Evolutionary conservation across 1,140 invertebrate species (phyloP).

Genomic region (Trachelipus rathkii): DNA sequence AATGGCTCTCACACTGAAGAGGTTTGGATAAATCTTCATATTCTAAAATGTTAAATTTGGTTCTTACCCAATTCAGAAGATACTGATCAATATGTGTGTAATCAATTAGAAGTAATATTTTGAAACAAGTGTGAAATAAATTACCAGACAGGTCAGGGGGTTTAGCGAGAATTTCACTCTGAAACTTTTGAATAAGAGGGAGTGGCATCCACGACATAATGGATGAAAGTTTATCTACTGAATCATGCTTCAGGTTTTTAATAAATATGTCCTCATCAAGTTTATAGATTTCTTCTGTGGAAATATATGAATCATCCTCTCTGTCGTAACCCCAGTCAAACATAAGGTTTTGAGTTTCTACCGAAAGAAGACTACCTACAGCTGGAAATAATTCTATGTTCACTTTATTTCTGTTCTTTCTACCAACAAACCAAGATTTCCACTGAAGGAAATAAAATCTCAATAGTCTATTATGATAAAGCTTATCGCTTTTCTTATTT

Average conservation of each 20-base stretch:
- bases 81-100: neutral
- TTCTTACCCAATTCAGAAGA: neutral
- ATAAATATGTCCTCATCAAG: neutral
- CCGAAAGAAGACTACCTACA: constrained; percentile 16
- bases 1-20: neutral
- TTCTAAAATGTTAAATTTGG: constrained; percentile 2
- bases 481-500: neutral
- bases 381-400: constrained; percentile 32
- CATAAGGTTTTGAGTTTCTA: constrained; percentile 27
- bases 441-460: constrained; percentile 16
- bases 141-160: constrained; percentile 11
- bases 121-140: constrained; percentile 32
- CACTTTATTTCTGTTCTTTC: constrained; percentile 22
- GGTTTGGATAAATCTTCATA: neutral
- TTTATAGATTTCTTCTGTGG: constrained; percentile 8
- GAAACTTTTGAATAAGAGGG: constrained; percentile 16
- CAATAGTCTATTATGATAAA: constrained; percentile 19
- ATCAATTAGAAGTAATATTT: constrained; percentile 25
- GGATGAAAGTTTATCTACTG: constrained; percentile 22
- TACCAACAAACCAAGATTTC: constrained; percentile 18
- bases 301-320: constrained; percentile 14
- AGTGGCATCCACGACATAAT: constrained; percentile 29
- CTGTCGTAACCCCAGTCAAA: constrained; percentile 37
- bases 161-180: neutral
- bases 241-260: neutral